Conservation (phyloP, 2,113 vertebrate species). For the Macquaria ambigua region DNA sequence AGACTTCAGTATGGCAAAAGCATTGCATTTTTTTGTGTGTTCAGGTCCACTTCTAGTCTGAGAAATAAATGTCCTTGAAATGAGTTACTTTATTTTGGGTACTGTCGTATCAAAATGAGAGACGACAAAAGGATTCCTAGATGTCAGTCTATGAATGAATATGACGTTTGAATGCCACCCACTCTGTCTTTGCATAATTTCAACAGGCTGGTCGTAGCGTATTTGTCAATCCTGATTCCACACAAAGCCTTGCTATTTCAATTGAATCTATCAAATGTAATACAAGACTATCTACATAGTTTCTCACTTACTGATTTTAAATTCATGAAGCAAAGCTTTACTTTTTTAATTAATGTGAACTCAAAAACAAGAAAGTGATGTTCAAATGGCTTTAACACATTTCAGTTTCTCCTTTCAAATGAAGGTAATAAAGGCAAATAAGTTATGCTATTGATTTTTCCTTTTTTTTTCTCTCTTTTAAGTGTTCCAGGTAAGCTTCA, state of each 20-base stretch:
- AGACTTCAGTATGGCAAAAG: constrained; percentile 17
- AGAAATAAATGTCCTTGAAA: background rate
- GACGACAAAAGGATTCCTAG: constrained; percentile 12
- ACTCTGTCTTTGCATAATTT: constrained; percentile 63
- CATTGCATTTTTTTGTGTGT: constrained; percentile 3
- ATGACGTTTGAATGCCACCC: constrained; percentile 29
- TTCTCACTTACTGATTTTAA: constrained; percentile 43
- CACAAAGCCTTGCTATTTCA: constrained; percentile 44
- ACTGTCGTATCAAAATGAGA: constrained; percentile 1
- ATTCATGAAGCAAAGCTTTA: constrained; percentile 37
- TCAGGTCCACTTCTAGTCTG: background rate
- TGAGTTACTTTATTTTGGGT: constrained; percentile 25
- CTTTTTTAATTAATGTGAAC: constrained; percentile 14
- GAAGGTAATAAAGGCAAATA: constrained; percentile 76
- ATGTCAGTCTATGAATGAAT: constrained; percentile 29
- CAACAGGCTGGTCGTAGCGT: constrained; percentile 9
- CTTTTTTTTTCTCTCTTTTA: constrained; percentile 34
- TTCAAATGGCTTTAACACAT: constrained; percentile 68
- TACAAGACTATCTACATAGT: constrained; percentile 32
- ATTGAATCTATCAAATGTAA: constrained; percentile 31
- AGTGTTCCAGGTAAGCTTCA: constrained; percentile 65
- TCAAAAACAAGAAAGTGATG: constrained; percentile 56
- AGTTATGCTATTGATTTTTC: constrained; percentile 58
- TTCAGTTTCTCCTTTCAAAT: constrained; percentile 53
- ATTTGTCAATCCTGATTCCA: constrained; percentile 34